Evolutionary conservation across 2,888 invertebrate species (phyloP), one percentile per base, ranked within the genome.

Genomic region (Terebella lapidaria): DNA sequence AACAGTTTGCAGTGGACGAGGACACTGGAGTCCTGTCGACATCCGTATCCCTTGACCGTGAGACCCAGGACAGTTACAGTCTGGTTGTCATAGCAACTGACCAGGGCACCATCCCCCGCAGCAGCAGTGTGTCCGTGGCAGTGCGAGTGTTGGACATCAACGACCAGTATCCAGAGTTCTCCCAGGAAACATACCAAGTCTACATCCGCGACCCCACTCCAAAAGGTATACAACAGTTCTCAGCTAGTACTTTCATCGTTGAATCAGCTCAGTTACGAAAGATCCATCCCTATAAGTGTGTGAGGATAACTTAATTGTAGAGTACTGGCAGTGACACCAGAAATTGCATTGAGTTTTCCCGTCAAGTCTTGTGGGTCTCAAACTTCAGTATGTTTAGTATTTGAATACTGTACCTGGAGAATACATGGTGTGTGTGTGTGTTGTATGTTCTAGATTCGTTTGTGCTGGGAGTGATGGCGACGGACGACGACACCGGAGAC

Each of bases 61-160:
- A 94, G 82, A 78, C 83, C 18, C 84, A 85, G 64, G 63, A 67
- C 5, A 62, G 72, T 52, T 81, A 78, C 66, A 67, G 72, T 29
- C 66, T 82, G 59, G 72, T 74, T 26, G 75, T 81, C 53, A 69
- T 76, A 28, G 82, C 81, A 30, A 70, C 69, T 49, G 77, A 77
- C 64, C 58, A 67, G 46, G 77, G 76, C 20, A 65, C 69, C 24
- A 60, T 73, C n/a, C 71, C 74, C 20, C 62, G 63, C 59, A 94
- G 94, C 2, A 94, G 94, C 56, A 90, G 94, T 2, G 94, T 94
- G 45, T 89, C 90, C 54, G 71, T 96, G 1, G 87, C 87, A 73
- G 88, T 96, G 60, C 85, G 90, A 57, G 94, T 96, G 5, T 89
- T 92, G 81, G 96, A 96, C 80, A 89, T 92, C 60, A 95, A 96